Evolutionary conservation across 1,140 invertebrate species (phyloP), one percentile per base, ranked within the genome.

Genomic region (Zaprionus ghesquierei): DNA sequence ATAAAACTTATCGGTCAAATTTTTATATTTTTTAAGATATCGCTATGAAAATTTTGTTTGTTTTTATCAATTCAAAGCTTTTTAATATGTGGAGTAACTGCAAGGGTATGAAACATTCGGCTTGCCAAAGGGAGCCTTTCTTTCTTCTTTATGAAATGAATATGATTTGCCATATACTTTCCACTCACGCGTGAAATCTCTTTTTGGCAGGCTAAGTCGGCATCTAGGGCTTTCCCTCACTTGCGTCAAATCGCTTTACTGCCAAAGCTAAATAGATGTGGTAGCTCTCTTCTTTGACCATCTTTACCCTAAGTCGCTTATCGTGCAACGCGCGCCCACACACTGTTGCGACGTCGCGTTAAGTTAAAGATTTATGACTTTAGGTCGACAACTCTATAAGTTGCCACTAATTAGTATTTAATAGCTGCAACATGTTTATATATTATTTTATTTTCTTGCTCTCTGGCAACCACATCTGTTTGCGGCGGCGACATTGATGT

Each of bases 361-460:
- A 23, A 29, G 22, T 31, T 6, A 5, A 66, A 85, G 77, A 85
- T 85, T 85, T 80, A 84, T 77, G 46, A 35, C 64, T 23, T 49
- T 41, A 44, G 29, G 68, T 54, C 60, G 78, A 73, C 75, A 79
- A 69, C 49, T 87, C 64, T 73, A 87, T 86, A 81, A 76, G 50
- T 50, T 44, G 79, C 68, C 72, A 66, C 79, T 86, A 87, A 86
- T 86, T 87, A 80, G 75, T 73, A 53, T 68, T 86, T 81, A 81
- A 85, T 86, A 75, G 81, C 58, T 64, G 56, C 72, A 80, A 77
- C 63, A 53, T 75, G 64, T 65, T 23, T 41, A 53, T 75, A 61
- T 65, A 18, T 41, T 31, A 9, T 35, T 46, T 20, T 22, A n/a
- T 31, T 53, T 41, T 2, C 5, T 15, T 15, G 13, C 13, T 35